Evolutionary conservation across 2,888 invertebrate genomes (phyloP), one percentile per base, ranked within the genome.

Genomic region (Furcula furcula): DNA sequence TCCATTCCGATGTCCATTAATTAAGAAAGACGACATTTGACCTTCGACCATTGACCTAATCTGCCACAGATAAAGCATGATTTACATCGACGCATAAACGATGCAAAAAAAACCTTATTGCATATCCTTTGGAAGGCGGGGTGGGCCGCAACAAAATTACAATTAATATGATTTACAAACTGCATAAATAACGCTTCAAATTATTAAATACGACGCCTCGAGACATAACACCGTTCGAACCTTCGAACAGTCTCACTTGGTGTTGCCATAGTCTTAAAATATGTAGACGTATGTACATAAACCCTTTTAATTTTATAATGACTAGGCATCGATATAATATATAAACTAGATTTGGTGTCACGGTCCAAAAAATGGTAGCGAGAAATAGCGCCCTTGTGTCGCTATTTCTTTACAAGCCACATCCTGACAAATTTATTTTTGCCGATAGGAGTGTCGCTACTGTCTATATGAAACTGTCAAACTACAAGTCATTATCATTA

Each of bases 91-190:
- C 48, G 44, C 44, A 49, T 60, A 54, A 48, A 31, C 46, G 39
- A 44, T 21, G 21, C 10, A 26, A 26, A 13, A 26, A 14, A 14
- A 59, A 53, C 53, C 42, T 42, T 49, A 61, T 61, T 58, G 47
- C 61, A 52, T 61, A 58, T 52, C 61, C 52, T 49, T 46, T 40
- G 43, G 27, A 34, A 37, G 36, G 46, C 40, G 55, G 61, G 62
- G 65, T 63, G 59, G 50, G 51, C 50, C 66, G 59, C 74, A 72
- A 73, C 69, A 72, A 77, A 76, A 80, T 77, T 76, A 74, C 71
- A 80, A 81, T 83, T 80, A 76, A 77, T 59, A 67, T 80, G 80
- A 82, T 81, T 81, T 81, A 79, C 74, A 61, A 66, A 63, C 52
- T 56, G 53, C 70, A 69, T 66, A 68, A 81, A 83, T 81, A 75